Conservation (phyloP, 1,140 invertebrate genomes). For the Oscheius sp. region DNA sequence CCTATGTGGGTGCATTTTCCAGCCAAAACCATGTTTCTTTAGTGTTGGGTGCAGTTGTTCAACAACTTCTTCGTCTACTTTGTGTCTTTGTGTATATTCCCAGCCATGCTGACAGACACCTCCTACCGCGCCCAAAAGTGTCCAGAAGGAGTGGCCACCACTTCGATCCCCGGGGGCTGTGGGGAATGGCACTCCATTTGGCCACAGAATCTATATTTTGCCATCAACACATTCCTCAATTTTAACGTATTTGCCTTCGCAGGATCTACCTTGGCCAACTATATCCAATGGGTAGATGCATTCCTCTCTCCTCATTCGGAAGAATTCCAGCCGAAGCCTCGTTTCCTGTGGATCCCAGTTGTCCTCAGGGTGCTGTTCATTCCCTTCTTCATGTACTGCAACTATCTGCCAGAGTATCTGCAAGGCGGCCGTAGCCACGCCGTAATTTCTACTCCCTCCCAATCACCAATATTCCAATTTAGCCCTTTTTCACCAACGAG, state of each 20-base stretch:
- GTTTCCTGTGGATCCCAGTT: slow-evolving; percentile 21
- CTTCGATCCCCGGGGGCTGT: not conserved
- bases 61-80: slow-evolving; percentile 37
- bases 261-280: slow-evolving; percentile 23
- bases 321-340: slow-evolving; percentile 12
- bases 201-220: slow-evolving; percentile 18
- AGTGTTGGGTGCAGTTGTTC: slow-evolving; percentile 40
- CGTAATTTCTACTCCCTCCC: not conserved
- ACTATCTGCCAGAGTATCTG: slow-evolving; percentile 7
- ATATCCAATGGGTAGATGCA: slow-evolving; percentile 24
- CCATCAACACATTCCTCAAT: slow-evolving; percentile 30
- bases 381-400: slow-evolving; percentile 28
- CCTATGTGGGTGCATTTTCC: not conserved
- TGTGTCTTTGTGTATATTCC: slow-evolving; percentile 31
- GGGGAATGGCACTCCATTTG: not conserved
- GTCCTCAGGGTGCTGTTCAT: slow-evolving; percentile 20
- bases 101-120: slow-evolving; percentile 34
- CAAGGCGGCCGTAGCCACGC: too few species aligned
- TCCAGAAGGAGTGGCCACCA: not conserved
- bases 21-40: not conserved
- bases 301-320: not conserved
- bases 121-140: not conserved
- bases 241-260: slow-evolving; percentile 32
- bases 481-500: slow-evolving; percentile 18
- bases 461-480: too few species aligned